Conservation (phyloP, 2,113 vertebrate species). For the Indicator indicator region DNA sequence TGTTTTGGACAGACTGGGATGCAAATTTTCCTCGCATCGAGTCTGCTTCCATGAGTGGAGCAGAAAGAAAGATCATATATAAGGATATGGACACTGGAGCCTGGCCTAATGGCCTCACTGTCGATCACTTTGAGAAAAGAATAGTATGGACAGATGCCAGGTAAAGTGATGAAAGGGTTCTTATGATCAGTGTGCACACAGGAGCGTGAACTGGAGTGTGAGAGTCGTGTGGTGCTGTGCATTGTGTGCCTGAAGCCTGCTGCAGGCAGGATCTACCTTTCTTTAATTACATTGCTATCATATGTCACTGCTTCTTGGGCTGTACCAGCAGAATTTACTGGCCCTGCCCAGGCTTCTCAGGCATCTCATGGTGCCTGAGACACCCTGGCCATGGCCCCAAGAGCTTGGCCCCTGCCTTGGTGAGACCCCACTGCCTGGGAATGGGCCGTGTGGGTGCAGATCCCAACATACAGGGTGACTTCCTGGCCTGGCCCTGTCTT, state of each 20-base stretch:
- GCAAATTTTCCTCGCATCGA: slow-evolving; percentile 97
- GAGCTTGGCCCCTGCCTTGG: neutral
- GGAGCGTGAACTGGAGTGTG: neutral
- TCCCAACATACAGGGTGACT: neutral
- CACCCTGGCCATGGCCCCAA: neutral
- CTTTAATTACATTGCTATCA: neutral
- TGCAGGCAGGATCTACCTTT: neutral
- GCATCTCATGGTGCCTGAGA: neutral
- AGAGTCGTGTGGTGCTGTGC: no score
- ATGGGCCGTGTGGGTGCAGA: neutral
- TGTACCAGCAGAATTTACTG: neutral
- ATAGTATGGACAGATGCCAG: slow-evolving; percentile 99
- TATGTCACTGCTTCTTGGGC: neutral
- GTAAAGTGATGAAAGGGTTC: slow-evolving; percentile 68
- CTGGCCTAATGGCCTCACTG: slow-evolving; percentile 97
- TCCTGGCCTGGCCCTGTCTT: neutral
- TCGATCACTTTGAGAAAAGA: slow-evolving; percentile 96
- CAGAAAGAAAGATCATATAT: slow-evolving; percentile 91
- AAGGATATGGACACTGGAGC: slow-evolving; percentile 98
- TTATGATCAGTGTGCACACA: neutral
- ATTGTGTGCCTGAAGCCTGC: neutral
- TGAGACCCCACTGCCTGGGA: neutral
- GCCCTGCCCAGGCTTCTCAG: neutral
- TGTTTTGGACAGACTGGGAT: slow-evolving; percentile 99
- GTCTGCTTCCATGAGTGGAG: slow-evolving; percentile 95